phyloP scores from a whole-genome alignment of 2,888 invertebrate species.

The Neelides folsomi region DNA sequence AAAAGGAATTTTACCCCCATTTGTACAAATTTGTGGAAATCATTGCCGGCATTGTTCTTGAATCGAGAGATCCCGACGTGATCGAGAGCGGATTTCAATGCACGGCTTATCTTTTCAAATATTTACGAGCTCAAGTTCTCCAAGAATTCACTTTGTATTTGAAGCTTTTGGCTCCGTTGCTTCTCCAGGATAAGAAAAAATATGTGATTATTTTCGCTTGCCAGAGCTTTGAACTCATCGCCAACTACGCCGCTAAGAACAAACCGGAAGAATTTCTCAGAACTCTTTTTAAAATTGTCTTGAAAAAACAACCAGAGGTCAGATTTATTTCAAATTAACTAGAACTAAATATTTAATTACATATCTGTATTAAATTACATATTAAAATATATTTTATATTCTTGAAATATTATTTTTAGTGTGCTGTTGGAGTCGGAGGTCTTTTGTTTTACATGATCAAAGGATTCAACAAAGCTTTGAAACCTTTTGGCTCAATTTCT shows the following conservation, averaged over 20 bases:
- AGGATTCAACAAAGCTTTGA: no score
- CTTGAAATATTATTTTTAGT: no score
- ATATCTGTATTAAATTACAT: no score
- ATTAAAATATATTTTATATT: no score
- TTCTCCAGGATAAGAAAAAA: constrained; percentile 36
- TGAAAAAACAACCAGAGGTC: constrained; percentile 19
- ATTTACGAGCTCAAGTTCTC: constrained; percentile 66
- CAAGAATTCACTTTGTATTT: constrained; percentile 62
- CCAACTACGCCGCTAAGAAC: constrained; percentile 71
- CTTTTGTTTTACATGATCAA: no score
- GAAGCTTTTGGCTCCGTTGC: constrained; percentile 35
- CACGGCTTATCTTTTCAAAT: constrained; percentile 80
- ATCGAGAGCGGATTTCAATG: constrained; percentile 75
- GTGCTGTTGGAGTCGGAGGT: no score
- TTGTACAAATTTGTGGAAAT: constrained; percentile 62
- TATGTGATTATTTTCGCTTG: constrained; percentile 88
- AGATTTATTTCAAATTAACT: not conserved
- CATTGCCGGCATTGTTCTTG: constrained; percentile 52
- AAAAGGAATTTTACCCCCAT: constrained; percentile 75
- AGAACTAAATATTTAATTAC: no score
- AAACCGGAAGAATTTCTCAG: constrained; percentile 36
- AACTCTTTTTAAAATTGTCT: constrained; percentile 15
- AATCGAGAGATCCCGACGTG: constrained; percentile 65
- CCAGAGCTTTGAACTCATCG: constrained; percentile 89
- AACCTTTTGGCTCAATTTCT: no score